phyloP scores from a whole-genome alignment of 2,113 vertebrate species.

The Elaphurus davidianus region DNA sequence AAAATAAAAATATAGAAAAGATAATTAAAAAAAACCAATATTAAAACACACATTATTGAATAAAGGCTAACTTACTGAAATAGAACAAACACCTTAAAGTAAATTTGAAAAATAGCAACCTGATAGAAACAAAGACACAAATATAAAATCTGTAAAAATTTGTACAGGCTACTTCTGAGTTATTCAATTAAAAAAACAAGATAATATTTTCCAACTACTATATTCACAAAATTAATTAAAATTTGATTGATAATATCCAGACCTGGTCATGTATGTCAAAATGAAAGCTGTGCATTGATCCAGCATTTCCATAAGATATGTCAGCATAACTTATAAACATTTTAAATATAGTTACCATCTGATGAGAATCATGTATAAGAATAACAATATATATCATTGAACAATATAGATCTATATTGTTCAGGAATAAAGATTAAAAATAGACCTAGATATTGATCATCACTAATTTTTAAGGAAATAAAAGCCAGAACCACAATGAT shows the following conservation, averaged over 20 bases:
- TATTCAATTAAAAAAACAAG: background rate
- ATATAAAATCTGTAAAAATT: background rate
- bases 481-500: background rate
- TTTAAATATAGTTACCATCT: background rate
- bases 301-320: background rate
- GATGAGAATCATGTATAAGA: background rate
- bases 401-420: background rate
- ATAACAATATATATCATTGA: background rate
- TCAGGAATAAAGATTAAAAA: background rate
- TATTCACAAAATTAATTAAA: background rate
- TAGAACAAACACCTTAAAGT: background rate
- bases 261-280: background rate
- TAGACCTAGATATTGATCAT: background rate
- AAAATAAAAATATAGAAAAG: background rate
- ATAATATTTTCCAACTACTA: background rate
- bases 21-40: background rate
- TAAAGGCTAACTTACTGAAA: background rate
- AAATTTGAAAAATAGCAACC: background rate
- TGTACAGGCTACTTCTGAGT: background rate
- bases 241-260: background rate
- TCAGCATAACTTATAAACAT: background rate
- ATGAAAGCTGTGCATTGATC: background rate
- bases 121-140: background rate
- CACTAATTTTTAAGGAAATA: background rate
- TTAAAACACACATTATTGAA: background rate